Evolutionary conservation across 1,140 invertebrate genomes (phyloP).

Genomic region (Drosophila insularis): DNA sequence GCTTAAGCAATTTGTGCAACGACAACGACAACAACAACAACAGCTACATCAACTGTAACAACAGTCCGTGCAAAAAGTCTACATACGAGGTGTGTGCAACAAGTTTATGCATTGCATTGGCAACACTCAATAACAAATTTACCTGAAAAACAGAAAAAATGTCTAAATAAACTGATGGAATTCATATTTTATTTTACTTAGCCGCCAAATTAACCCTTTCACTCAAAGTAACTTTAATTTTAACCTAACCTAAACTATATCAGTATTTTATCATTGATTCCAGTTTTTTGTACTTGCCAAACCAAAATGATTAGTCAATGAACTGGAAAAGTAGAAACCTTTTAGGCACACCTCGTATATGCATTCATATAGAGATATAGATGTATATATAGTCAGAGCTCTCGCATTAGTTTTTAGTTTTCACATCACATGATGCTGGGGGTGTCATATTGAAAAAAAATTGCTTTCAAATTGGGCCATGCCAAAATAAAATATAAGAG

Average conservation of each 20-base stretch:
- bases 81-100: constrained; percentile 45
- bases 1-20: constrained; percentile 75
- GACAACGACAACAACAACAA: constrained; percentile 48
- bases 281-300: no score
- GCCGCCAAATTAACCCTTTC: no score
- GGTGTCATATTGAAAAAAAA: constrained; percentile 77
- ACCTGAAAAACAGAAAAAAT: no score
- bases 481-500: constrained; percentile 38
- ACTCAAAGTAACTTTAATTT: no score
- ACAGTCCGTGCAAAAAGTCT: constrained; percentile 56
- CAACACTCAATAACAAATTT: no score
- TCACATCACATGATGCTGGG: constrained; percentile 70
- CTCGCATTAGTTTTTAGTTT: constrained; percentile 74
- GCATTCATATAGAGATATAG: background rate
- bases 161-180: no score
- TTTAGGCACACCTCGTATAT: background rate
- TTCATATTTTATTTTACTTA: no score
- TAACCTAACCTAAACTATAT: no score
- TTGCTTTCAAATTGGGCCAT: constrained; percentile 74
- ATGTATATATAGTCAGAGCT: background rate
- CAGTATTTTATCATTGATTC: no score
- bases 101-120: background rate
- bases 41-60: constrained; percentile 38
- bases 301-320: no score
- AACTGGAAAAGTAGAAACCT: background rate